A percentile compares a stretch with the other conserved stretches of the same genome.
Conservation (phyloP, 2,113 vertebrate genomes). For the Sinocyclocheilus anophthalmus region DNA sequence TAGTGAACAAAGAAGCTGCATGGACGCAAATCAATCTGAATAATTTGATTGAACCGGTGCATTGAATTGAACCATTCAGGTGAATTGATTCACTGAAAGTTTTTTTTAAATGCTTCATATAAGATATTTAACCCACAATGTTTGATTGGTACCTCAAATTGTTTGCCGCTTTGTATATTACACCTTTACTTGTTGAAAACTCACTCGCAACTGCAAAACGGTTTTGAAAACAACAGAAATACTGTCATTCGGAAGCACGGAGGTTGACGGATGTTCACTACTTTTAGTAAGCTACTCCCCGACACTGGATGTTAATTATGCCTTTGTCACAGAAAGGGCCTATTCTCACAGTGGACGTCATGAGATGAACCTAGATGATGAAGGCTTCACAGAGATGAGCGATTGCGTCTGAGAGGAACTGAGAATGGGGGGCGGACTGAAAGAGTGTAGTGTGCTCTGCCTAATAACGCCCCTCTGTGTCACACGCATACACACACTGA, state of each 20-base stretch:
- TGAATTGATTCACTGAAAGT: not conserved
- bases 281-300: not conserved
- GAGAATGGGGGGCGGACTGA: conserved; percentile 37
- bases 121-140: not conserved
- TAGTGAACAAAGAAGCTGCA: not conserved
- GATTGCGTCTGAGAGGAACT: conserved; percentile 14
- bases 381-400: conserved; percentile 15
- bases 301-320: conserved; percentile 13
- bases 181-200: not conserved
- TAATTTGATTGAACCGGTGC: not conserved
- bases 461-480: conserved; percentile 49
- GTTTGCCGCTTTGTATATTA: not conserved
- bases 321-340: not conserved
- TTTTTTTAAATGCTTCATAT: not conserved
- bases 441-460: conserved; percentile 48
- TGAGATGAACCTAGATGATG: conserved; percentile 32
- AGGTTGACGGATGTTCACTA: not conserved
- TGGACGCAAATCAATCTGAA: not conserved
- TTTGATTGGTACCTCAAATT: not conserved
- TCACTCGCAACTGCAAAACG: not conserved
- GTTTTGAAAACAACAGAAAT: not conserved
- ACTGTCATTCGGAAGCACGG: not conserved
- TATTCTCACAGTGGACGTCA: conserved; percentile 24
- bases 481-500: conserved; percentile 51
- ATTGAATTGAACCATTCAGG: not conserved